Evolutionary conservation across 1,140 invertebrate species (phyloP).

Genomic region (Drosophila sp.): DNA sequence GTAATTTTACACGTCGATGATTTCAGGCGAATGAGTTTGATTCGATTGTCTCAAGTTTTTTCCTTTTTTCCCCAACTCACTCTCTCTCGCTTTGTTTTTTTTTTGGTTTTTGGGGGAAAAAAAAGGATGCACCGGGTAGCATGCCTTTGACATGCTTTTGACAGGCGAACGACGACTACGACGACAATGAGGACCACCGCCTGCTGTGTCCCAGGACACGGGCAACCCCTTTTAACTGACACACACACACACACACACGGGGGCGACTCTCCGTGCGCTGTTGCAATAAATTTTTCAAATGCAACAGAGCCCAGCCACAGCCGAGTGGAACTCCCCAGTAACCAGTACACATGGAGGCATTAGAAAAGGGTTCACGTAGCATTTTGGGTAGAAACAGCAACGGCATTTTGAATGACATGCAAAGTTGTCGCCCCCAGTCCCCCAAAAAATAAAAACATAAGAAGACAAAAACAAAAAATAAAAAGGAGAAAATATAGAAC

Average conservation of each 20-base stretch:
- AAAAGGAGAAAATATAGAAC: neutral
- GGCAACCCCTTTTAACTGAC: conserved; percentile 38
- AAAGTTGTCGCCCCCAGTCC: conserved; percentile 61
- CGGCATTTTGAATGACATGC: conserved; percentile 74
- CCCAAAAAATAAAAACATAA: conserved; percentile 36
- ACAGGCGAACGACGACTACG: conserved; percentile 49
- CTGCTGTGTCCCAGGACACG: conserved; percentile 41
- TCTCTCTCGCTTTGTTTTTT: neutral
- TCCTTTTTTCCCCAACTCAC: conserved; percentile 5
- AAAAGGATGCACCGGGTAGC: conserved; percentile 34
- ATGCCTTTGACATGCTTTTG: conserved; percentile 77
- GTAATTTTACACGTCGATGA: conserved; percentile 82
- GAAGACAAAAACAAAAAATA: neutral
- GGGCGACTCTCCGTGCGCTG: conserved; percentile 50
- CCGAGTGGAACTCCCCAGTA: conserved; percentile 4
- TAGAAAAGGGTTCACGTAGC: conserved; percentile 66
- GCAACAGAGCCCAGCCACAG: conserved; percentile 47
- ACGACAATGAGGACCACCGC: conserved; percentile 21
- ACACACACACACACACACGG: neutral
- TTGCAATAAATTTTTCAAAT: conserved; percentile 75
- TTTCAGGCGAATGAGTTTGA: conserved; percentile 80
- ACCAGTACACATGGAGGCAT: conserved; percentile 36
- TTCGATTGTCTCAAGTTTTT: conserved; percentile 81
- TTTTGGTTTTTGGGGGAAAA: conserved; percentile 5
- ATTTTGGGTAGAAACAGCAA: conserved; percentile 32